Evolutionary conservation across 2,888 invertebrate genomes (phyloP).

Genomic region (Euzophera pinguis): DNA sequence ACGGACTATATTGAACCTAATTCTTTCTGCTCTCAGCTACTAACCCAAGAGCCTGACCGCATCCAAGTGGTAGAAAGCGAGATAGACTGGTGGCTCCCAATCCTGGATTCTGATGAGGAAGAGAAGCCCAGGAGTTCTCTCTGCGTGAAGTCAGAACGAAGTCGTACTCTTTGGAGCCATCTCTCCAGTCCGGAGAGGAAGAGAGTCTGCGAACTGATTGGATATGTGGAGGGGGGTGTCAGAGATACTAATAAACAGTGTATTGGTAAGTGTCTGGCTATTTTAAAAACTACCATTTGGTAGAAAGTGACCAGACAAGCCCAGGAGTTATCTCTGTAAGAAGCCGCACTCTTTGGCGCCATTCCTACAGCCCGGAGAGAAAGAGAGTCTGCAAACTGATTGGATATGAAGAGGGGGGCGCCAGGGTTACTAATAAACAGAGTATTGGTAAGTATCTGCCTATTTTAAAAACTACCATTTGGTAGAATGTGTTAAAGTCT

Average conservation of each 20-base stretch:
- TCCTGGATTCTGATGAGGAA: constrained; percentile 47
- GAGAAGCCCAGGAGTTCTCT: constrained; percentile 56
- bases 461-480: too few species aligned
- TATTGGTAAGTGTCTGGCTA: constrained; percentile 70
- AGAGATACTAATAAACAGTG: constrained; percentile 74
- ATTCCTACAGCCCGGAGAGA: constrained; percentile 82
- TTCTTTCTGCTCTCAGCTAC: constrained; percentile 36
- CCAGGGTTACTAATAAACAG: constrained; percentile 68
- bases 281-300: too few species aligned
- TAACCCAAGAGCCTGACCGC: constrained; percentile 63
- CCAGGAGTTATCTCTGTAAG: constrained; percentile 67
- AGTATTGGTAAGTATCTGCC: constrained; percentile 74
- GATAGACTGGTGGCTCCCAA: constrained; percentile 69
- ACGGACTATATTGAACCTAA: too few species aligned
- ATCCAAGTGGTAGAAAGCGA: constrained; percentile 71
- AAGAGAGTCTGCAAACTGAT: constrained; percentile 81
- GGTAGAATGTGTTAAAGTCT: too few species aligned
- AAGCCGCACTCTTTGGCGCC: constrained; percentile 78
- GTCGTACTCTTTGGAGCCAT: constrained; percentile 79
- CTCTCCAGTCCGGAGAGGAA: constrained; percentile 82
- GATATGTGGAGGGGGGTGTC: constrained; percentile 78
- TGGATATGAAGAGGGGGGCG: constrained; percentile 80
- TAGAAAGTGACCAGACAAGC: constrained; percentile 24
- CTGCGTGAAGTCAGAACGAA: constrained; percentile 75
- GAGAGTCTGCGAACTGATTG: constrained; percentile 81